Evolutionary conservation across 2,888 invertebrate species (phyloP), one percentile per base, ranked within the genome.

Genomic region (Phaedon cochleariae): DNA sequence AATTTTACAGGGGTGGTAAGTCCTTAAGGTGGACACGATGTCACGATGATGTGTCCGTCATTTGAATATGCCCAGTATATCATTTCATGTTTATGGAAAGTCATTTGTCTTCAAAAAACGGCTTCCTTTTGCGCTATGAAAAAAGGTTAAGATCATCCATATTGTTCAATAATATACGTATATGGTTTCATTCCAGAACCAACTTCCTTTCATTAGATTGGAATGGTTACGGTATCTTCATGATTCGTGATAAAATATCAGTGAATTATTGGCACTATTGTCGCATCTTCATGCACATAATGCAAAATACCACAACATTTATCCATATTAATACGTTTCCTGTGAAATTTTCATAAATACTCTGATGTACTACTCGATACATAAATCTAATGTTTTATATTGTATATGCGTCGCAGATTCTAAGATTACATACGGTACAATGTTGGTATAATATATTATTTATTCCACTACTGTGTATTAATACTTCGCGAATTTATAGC

Each of bases 381-480:
- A 57, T 57, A 57, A 57, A 57, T 57, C 57, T 22, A 15, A 10
- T 41, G 41, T 57, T 57, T 20, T 26, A 57, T 57, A 57, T 4
- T 9, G n/a, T n/a, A n/a, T n/a, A 45, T 18, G 22, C 22, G 15
- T 41, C 15, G 57, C 57, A 17, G 41, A 57, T 57, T 37, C 37
- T n/a, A 26, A 57, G 57, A 57, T 57, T 57, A 45, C 45, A 45
- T 21, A n/a, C n/a, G 45, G 57, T 57, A 57, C 57, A 57, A 45
- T 45, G 45, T 57, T 34, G 31, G 31, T 34, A 34, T 34, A 54
- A 54, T 55, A 41, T 41, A 57, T 57, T 45, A 57, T 57, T 45
- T 57, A 57, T 55, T 57, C 26, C 37, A 57, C 57, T 57, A 57
- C 57, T 57, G 57, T 57, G 21, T 57, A 45, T 57, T 45, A 57